These are phyloP conservation scores for Oikopleura vanhoeffeni DNA, from an alignment of 23 tunicate genomes.

Conservation along the genomic window DNA sequence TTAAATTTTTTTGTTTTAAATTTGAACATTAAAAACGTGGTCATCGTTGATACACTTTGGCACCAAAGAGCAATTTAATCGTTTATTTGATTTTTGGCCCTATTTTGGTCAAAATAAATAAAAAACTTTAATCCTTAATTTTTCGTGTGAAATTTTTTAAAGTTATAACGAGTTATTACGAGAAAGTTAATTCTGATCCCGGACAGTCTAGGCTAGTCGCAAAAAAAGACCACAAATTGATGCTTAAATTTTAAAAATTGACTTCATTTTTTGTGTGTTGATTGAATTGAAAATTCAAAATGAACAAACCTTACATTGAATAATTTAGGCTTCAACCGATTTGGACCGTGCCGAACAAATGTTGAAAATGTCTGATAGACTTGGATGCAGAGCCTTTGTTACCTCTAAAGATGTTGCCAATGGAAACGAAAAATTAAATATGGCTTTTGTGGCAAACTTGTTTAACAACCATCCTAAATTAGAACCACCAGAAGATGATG, in stretches of 20 bases:
- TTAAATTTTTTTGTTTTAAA: too few species aligned
- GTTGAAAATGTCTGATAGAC: slow-evolving; percentile 50
- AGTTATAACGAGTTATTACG: too few species aligned
- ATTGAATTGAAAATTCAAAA: neutral
- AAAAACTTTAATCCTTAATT: too few species aligned
- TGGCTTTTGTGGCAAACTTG: slow-evolving; percentile 97
- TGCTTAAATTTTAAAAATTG: too few species aligned
- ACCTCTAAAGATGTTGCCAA: slow-evolving; percentile 45
- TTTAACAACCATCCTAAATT: slow-evolving; percentile 89
- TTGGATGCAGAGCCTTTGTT: slow-evolving; percentile 76
- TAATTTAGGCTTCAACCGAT: slow-evolving; percentile 21
- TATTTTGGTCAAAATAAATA: too few species aligned
- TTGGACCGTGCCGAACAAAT: slow-evolving; percentile 42
- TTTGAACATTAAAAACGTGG: too few species aligned
- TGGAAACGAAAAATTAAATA: slow-evolving; percentile 70
- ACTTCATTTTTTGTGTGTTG: neutral
- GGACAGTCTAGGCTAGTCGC: neutral
- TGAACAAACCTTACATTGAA: too few species aligned
- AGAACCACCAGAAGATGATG: slow-evolving; percentile 27
- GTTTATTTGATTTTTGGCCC: too few species aligned
- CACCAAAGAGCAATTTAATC: too few species aligned
- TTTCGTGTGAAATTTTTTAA: too few species aligned
- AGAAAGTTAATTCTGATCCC: too few species aligned
- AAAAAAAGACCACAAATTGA: neutral
- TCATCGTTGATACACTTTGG: too few species aligned